phyloP scores from a whole-genome alignment of 2,797 vertebrate species.

The Philypnodon macrostomus region DNA sequence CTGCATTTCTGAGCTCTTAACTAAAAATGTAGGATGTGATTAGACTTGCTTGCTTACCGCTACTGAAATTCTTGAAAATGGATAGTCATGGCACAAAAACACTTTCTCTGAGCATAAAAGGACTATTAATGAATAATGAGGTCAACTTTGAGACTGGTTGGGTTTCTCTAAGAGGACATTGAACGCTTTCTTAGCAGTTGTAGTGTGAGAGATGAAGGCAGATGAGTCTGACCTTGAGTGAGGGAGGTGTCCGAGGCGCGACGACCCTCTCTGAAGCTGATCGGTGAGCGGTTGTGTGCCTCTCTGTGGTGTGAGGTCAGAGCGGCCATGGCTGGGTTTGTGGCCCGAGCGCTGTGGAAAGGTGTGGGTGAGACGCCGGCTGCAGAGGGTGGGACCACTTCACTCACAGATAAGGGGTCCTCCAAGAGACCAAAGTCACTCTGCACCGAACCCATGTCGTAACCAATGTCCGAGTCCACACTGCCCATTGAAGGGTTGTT shows the following conservation, averaged over 20 bases:
- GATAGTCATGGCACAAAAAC: not conserved
- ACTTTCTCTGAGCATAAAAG: not conserved
- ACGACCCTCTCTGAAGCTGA: conserved; percentile 96
- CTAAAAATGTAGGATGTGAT: not conserved
- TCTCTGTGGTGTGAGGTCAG: conserved; percentile 87
- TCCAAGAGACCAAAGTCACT: conserved; percentile 87
- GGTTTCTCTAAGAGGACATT: conserved; percentile 11
- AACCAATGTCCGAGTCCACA: conserved; percentile 85
- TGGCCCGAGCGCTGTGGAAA: conserved; percentile 84
- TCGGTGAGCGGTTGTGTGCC: conserved; percentile 91
- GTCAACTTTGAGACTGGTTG: conserved; percentile 1
- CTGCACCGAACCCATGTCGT: conserved; percentile 89
- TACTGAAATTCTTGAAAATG: conserved; percentile 1
- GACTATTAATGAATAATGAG: conserved; percentile 3
- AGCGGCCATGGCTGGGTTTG: conserved; percentile 89
- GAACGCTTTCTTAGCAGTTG: conserved; percentile 4
- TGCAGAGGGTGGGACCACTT: conserved; percentile 76
- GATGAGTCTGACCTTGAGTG: conserved; percentile 84
- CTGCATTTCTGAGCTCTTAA: not conserved
- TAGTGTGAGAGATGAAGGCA: not conserved
- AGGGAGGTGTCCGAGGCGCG: conserved; percentile 96
- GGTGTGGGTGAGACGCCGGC: conserved; percentile 68
- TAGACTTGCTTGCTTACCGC: too few species aligned
- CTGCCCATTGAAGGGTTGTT: conserved; percentile 91
- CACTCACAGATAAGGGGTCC: conserved; percentile 82